Conservation (phyloP, 2,888 invertebrate genomes). For the Bembecia ichneumoniformis region DNA sequence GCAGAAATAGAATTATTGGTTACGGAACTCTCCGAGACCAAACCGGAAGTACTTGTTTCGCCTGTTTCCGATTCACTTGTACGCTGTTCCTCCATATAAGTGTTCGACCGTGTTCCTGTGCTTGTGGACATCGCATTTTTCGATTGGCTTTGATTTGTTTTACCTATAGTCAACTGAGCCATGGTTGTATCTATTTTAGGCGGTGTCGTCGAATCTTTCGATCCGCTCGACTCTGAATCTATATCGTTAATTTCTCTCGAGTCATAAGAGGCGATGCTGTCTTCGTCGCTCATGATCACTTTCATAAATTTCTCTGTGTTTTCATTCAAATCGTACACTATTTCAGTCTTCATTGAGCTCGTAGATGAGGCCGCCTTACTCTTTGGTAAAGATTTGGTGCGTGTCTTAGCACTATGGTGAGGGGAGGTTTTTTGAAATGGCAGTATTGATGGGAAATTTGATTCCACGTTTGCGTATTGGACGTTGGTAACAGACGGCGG, state of each 20-base stretch:
- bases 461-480: slow-evolving; percentile 30
- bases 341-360: slow-evolving; percentile 33
- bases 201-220: slow-evolving; percentile 29
- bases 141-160: slow-evolving; percentile 9
- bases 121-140: slow-evolving; percentile 33
- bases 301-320: slow-evolving; percentile 50
- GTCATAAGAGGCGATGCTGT: slow-evolving; percentile 12
- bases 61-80: slow-evolving; percentile 34
- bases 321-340: slow-evolving; percentile 53
- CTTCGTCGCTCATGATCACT: slow-evolving; percentile 40
- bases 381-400: slow-evolving; percentile 1
- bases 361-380: slow-evolving; percentile 29
- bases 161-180: slow-evolving; percentile 39
- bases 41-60: slow-evolving; percentile 20
- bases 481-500: slow-evolving; percentile 13
- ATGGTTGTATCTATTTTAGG: slow-evolving; percentile 49
- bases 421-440: slow-evolving; percentile 26
- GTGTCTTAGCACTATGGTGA: slow-evolving; percentile 17
- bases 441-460: slow-evolving; percentile 32
- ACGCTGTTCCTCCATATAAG: slow-evolving; percentile 21
- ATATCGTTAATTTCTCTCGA: slow-evolving; percentile 10
- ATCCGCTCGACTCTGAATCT: not conserved
- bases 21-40: slow-evolving; percentile 26
- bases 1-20: slow-evolving; percentile 26
- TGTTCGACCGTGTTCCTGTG: slow-evolving; percentile 31